Evolutionary conservation across 2,797 vertebrate genomes (phyloP).

Genomic region (Anableps anableps): DNA sequence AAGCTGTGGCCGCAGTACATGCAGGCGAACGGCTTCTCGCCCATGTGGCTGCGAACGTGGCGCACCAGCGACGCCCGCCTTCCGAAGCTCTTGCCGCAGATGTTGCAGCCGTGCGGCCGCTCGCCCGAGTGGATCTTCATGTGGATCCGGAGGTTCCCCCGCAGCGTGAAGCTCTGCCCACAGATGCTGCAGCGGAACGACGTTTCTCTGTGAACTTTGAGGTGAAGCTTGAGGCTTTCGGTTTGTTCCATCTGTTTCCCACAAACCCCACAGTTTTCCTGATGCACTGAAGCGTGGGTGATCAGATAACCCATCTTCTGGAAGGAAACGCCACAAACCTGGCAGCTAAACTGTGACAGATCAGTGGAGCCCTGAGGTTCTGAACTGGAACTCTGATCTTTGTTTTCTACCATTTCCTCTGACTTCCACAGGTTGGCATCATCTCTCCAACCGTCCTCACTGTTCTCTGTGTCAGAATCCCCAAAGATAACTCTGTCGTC

Average conservation of each 20-base stretch:
- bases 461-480: slow-evolving; percentile 40
- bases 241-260: slow-evolving; percentile 29
- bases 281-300: slow-evolving; percentile 3
- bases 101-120: slow-evolving; percentile 42
- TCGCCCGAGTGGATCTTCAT: slow-evolving; percentile 59
- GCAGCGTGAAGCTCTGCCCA: slow-evolving; percentile 45
- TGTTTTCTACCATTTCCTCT: background rate
- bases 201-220: slow-evolving; percentile 27
- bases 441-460: slow-evolving; percentile 23
- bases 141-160: slow-evolving; percentile 52
- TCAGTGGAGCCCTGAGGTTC: background rate
- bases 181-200: slow-evolving; percentile 46
- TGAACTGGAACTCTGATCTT: background rate
- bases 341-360: slow-evolving; percentile 6
- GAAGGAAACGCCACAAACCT: slow-evolving; percentile 41
- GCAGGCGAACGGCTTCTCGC: slow-evolving; percentile 58
- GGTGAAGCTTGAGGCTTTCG: slow-evolving; percentile 31
- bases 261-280: slow-evolving; percentile 41
- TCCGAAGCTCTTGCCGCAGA: slow-evolving; percentile 55
- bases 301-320: slow-evolving; percentile 15
- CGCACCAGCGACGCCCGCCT: slow-evolving; percentile 47
- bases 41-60: slow-evolving; percentile 55
- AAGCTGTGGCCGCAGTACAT: slow-evolving; percentile 46
- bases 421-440: slow-evolving; percentile 1
- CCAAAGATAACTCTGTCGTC: background rate